Percentiles rank a stretch among this genome's conserved stretches.
phyloP scores from a whole-genome alignment of 2,797 vertebrate genomes.

The Lepus townsendii region DNA sequence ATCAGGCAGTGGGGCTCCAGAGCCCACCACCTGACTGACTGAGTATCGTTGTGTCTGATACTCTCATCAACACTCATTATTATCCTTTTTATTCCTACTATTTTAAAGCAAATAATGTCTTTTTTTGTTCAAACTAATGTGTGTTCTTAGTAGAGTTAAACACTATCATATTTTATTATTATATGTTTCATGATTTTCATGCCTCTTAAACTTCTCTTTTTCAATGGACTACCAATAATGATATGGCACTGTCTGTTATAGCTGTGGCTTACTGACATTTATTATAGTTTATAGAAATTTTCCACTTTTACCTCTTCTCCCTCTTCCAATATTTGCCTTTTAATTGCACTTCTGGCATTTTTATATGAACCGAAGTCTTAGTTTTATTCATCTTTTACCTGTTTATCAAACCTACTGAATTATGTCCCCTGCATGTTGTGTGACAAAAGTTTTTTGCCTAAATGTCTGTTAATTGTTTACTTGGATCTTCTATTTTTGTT shows the following conservation, averaged over 20 bases:
- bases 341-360: slow-evolving; percentile 30
- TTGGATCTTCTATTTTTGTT: slow-evolving; percentile 7
- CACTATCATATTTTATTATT: not conserved
- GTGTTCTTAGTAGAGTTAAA: not conserved
- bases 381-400: slow-evolving; percentile 27
- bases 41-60: not conserved
- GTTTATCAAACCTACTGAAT: not conserved
- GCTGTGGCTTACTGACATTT: not conserved
- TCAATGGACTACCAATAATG: not conserved
- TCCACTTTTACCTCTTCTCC: too few relatives aligned
- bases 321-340: slow-evolving; percentile 23
- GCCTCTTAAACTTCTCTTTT: not conserved
- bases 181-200: not conserved
- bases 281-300: too few relatives aligned
- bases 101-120: not conserved
- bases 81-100: not conserved
- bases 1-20: not conserved
- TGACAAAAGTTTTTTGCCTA: slow-evolving; percentile 31
- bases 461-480: slow-evolving; percentile 21
- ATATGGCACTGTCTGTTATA: not conserved
- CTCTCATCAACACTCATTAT: not conserved
- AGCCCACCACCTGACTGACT: not conserved
- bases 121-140: not conserved
- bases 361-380: not conserved
- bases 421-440: slow-evolving; percentile 14